These are phyloP conservation scores for Struthidea cinerea DNA, from an alignment of 2,113 vertebrate species.

Conservation along the genomic window DNA sequence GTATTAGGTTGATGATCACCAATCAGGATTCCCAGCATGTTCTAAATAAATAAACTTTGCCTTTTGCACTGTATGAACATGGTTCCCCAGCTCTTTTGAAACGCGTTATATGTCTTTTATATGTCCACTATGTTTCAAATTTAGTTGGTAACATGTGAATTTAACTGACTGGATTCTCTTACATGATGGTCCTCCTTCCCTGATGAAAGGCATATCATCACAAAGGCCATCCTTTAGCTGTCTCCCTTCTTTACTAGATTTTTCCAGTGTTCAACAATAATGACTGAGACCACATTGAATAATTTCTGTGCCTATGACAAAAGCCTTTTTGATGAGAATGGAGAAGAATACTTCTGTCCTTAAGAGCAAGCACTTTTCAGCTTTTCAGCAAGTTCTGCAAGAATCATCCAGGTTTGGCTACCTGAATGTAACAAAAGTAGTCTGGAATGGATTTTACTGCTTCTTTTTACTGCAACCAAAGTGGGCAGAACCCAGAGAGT, in stretches of 20 bases:
- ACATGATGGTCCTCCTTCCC: not conserved
- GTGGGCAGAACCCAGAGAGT: not conserved
- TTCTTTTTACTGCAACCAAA: not conserved
- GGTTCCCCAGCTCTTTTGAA: not conserved
- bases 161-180: not conserved
- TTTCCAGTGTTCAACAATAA: not conserved
- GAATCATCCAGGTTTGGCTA: not conserved
- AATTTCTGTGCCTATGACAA: not conserved
- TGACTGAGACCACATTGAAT: not conserved
- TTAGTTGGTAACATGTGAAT: not conserved
- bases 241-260: not conserved
- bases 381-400: not conserved
- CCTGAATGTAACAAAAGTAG: not conserved
- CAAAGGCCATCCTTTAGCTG: not conserved
- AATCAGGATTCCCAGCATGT: not conserved
- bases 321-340: not conserved
- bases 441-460: not conserved
- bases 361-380: not conserved
- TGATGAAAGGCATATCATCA: not conserved
- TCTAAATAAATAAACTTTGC: not conserved
- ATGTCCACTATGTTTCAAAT: not conserved
- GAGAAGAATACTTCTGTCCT: not conserved
- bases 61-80: not conserved
- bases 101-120: not conserved
- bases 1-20: not conserved